Evolutionary conservation across 2,113 vertebrate species (phyloP).

Genomic region (Grus americana): DNA sequence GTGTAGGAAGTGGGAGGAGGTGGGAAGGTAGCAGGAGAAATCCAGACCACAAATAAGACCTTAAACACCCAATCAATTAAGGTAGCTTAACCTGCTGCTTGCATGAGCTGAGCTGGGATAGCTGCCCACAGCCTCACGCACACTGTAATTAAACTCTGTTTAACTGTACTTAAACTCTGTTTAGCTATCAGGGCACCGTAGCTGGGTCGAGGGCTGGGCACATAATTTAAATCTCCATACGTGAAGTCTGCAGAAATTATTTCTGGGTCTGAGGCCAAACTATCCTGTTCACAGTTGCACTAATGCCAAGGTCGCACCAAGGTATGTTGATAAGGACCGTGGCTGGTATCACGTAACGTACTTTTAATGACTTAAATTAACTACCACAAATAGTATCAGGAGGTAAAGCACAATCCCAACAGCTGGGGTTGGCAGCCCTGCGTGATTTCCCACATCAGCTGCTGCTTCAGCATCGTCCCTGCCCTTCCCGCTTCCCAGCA

Average conservation of each 20-base stretch:
- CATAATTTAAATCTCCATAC: not conserved
- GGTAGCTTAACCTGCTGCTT: slow-evolving; percentile 39
- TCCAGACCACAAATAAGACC: not conserved
- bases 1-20: not conserved
- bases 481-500: not conserved
- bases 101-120: not conserved
- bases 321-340: not conserved
- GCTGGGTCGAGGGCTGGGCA: not conserved
- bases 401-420: not conserved
- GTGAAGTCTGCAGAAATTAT: not conserved
- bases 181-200: not conserved
- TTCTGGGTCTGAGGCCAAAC: not conserved
- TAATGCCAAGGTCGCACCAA: not conserved
- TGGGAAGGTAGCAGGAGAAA: not conserved
- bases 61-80: slow-evolving; percentile 16
- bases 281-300: not conserved
- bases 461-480: not conserved
- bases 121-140: not conserved
- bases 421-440: not conserved
- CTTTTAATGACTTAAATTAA: not conserved
- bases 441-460: not conserved
- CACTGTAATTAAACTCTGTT: not conserved
- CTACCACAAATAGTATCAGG: not conserved
- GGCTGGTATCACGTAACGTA: not conserved
- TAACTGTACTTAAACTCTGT: not conserved